Conservation (phyloP, 2,888 invertebrate genomes). For the Bembecia ichneumoniformis region DNA sequence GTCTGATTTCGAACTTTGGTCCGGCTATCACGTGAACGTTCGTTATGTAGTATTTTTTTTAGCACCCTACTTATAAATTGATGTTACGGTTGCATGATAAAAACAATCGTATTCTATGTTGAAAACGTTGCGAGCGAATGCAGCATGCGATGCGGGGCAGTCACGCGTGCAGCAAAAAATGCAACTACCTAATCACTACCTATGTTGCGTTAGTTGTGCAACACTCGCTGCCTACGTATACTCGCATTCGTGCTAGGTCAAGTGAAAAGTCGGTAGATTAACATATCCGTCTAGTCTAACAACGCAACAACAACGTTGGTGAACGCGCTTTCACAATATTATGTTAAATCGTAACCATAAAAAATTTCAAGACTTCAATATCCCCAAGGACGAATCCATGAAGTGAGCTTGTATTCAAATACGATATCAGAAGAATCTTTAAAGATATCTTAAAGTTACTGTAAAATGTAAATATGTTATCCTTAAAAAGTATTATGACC, state of each 20-base stretch:
- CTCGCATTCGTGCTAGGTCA: conserved; percentile 38
- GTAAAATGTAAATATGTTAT: too few relatives aligned
- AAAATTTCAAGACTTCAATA: background rate
- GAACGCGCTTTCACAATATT: conserved; percentile 5
- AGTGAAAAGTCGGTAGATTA: conserved; percentile 26
- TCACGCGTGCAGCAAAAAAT: conserved; percentile 26
- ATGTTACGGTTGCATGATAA: conserved; percentile 21
- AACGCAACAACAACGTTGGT: too few relatives aligned
- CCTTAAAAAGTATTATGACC: too few relatives aligned
- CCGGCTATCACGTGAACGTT: too few relatives aligned
- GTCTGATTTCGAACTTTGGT: too few relatives aligned
- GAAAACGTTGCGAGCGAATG: conserved; percentile 21
- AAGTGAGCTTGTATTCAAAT: too few relatives aligned
- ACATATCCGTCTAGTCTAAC: conserved; percentile 2
- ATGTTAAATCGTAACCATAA: background rate
- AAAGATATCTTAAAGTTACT: too few relatives aligned
- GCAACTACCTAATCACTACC: conserved; percentile 19
- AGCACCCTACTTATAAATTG: background rate
- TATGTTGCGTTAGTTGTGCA: conserved; percentile 22
- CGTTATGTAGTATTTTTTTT: too few relatives aligned
- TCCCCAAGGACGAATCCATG: too few relatives aligned
- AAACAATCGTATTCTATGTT: conserved; percentile 23
- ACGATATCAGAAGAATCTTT: too few relatives aligned
- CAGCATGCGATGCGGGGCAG: conserved; percentile 10
- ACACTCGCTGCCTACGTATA: background rate